A percentile compares a stretch with the other conserved stretches of the same genome.
Evolutionary conservation across 1,140 invertebrate species (phyloP).

Genomic region (Arctopsyche grandis): DNA sequence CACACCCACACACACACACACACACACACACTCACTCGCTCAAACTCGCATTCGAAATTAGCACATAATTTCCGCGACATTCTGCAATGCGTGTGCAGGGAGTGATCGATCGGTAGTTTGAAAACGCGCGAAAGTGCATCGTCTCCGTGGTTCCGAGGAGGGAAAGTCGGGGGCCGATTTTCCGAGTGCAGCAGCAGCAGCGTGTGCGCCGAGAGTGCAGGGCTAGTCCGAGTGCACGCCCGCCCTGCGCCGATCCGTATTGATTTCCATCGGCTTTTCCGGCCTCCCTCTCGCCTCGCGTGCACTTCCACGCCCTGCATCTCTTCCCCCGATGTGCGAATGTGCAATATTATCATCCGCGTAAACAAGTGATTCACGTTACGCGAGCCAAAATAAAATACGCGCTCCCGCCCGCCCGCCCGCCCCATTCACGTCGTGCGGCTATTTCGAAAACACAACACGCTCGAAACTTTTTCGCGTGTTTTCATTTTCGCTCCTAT

Average conservation of each 20-base stretch:
- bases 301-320: background rate
- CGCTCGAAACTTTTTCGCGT: too few relatives aligned
- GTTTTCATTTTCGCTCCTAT: too few relatives aligned
- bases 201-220: too few relatives aligned
- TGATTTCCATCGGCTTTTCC: conserved; percentile 29
- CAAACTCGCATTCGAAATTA: background rate
- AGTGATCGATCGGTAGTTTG: too few relatives aligned
- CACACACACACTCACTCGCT: background rate
- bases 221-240: conserved; percentile 10
- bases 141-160: too few relatives aligned
- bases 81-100: too few relatives aligned
- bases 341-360: background rate
- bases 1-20: background rate
- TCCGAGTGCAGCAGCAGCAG: conserved; percentile 27
- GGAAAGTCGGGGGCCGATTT: background rate
- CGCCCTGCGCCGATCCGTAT: conserved; percentile 22
- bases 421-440: conserved; percentile 15
- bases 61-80: too few relatives aligned
- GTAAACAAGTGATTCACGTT: conserved; percentile 32
- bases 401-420: background rate
- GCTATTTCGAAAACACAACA: background rate
- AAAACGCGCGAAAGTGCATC: too few relatives aligned
- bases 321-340: background rate
- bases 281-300: background rate
- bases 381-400: conserved; percentile 24